Evolutionary conservation across 1,140 invertebrate genomes (phyloP).

Genomic region (Sycophaga agraensis): DNA sequence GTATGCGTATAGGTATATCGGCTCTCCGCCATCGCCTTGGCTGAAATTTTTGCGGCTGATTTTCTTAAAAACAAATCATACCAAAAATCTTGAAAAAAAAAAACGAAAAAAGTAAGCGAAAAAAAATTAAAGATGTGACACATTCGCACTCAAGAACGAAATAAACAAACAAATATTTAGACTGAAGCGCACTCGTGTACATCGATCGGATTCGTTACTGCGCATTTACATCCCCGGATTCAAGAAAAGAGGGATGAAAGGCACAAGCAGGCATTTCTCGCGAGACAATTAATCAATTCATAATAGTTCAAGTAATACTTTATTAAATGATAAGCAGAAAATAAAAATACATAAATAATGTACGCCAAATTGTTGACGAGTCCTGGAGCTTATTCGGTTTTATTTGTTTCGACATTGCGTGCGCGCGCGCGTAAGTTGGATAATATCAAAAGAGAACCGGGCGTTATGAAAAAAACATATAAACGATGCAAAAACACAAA

Average conservation of each 20-base stretch:
- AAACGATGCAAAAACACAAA: background rate
- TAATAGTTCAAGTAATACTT: too few relatives aligned
- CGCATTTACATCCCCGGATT: constrained; percentile 2
- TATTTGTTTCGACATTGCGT: background rate
- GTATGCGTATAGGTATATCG: too few relatives aligned
- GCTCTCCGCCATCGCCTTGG: background rate
- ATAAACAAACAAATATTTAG: background rate
- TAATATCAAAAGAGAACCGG: background rate
- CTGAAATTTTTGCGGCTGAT: constrained; percentile 8
- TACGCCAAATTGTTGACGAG: constrained; percentile 5
- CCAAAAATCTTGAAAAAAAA: constrained; percentile 1
- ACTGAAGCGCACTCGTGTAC: constrained; percentile 11
- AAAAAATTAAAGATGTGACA: background rate
- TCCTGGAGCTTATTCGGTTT: constrained; percentile 5
- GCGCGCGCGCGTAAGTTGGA: constrained; percentile 1
- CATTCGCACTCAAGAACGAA: background rate
- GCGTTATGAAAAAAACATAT: background rate
- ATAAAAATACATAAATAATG: background rate
- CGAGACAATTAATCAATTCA: too few relatives aligned
- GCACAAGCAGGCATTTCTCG: too few relatives aligned
- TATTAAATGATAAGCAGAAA: too few relatives aligned
- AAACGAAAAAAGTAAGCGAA: background rate
- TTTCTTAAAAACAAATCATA: constrained; percentile 18
- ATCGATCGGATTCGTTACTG: constrained; percentile 10
- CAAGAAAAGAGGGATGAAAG: background rate